A percentile compares a stretch with the other conserved stretches of the same genome.
phyloP scores from a whole-genome alignment of 2,797 vertebrate species.

The Novumbra hubbsi region DNA sequence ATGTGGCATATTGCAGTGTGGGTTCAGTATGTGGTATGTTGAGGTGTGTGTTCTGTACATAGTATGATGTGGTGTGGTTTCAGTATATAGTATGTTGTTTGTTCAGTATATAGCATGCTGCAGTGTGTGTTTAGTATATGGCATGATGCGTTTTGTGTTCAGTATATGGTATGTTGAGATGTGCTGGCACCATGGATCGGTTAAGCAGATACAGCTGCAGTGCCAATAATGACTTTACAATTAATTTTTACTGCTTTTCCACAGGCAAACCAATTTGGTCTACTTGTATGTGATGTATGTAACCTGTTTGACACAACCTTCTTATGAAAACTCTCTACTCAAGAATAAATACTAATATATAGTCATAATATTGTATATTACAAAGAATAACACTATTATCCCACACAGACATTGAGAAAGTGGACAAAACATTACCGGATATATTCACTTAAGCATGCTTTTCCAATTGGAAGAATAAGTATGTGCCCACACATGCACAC shows the following conservation, averaged over 20 bases:
- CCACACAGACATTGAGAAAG: not conserved
- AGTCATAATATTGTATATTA: not conserved
- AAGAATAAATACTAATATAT: not conserved
- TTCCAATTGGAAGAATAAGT: not conserved
- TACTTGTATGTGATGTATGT: not conserved
- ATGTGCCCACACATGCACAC: not conserved
- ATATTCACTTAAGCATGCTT: not conserved
- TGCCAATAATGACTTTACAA: no score
- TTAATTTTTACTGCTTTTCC: no score
- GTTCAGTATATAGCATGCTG: not conserved
- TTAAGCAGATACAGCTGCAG: no score
- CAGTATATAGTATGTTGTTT: no score
- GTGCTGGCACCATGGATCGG: no score
- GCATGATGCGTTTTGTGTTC: not conserved
- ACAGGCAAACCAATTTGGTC: no score
- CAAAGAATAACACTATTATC: not conserved
- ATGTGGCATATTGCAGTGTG: not conserved
- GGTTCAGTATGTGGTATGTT: not conserved
- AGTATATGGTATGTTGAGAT: no score
- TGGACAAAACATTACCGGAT: not conserved
- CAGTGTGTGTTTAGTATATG: not conserved
- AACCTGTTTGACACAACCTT: not conserved
- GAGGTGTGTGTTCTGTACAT: constrained; percentile 17
- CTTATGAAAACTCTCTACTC: not conserved
- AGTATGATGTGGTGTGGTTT: not conserved